Conservation (phyloP, 2,888 invertebrate species). For the Melieria crassipennis region DNA sequence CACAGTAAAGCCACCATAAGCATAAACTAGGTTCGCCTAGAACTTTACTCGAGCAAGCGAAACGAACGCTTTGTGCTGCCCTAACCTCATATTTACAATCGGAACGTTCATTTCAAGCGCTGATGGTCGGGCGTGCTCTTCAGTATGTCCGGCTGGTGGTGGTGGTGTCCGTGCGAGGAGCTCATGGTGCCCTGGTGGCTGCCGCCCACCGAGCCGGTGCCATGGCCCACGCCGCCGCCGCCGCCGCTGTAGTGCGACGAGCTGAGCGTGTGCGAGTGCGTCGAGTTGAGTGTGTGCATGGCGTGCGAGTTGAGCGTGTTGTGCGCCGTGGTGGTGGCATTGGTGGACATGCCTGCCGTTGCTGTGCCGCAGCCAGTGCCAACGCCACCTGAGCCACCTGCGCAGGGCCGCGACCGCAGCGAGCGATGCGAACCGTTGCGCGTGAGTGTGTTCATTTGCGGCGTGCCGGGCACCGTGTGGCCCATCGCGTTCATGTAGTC, state of each 20-base stretch:
- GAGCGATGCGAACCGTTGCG: conserved; percentile 76
- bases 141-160: conserved; percentile 78
- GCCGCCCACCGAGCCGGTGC: conserved; percentile 48
- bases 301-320: conserved; percentile 72
- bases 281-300: conserved; percentile 66
- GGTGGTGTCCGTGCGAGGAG: conserved; percentile 61
- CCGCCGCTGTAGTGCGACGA: conserved; percentile 61
- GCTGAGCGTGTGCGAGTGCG: conserved; percentile 65
- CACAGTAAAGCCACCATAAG: too few relatives aligned
- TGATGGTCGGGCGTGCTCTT: conserved; percentile 89
- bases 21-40: too few relatives aligned
- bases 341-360: conserved; percentile 60
- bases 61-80: too few relatives aligned
- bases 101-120: conserved; percentile 62
- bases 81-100: conserved; percentile 32
- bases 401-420: conserved; percentile 61
- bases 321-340: conserved; percentile 68
- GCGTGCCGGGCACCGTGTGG: conserved; percentile 78
- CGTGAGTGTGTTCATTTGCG: conserved; percentile 82
- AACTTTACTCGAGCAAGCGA: too few relatives aligned
- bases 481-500: conserved; percentile 93
- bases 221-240: conserved; percentile 45
- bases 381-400: conserved; percentile 44
- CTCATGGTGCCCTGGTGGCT: conserved; percentile 64
- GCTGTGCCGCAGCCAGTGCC: conserved; percentile 41